These are phyloP conservation scores for Achatina immaculata DNA, from an alignment of 1,140 invertebrate genomes.

Conservation along the genomic window DNA sequence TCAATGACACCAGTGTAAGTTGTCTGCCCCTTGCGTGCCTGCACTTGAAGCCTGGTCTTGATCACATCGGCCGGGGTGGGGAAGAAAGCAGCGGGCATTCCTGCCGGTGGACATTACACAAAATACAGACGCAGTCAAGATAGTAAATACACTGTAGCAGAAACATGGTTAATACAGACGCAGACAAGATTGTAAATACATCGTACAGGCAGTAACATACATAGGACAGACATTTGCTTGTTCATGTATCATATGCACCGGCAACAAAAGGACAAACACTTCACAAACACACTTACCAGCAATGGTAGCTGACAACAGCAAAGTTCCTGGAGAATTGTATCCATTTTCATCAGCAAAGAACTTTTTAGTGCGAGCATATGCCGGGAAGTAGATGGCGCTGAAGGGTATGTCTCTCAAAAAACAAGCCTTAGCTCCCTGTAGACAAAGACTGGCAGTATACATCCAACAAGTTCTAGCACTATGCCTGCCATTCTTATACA, in stretches of 20 bases:
- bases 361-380: constrained; percentile 93
- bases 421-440: constrained; percentile 89
- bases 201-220: too few relatives aligned
- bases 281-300: too few relatives aligned
- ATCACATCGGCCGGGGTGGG: constrained; percentile 99
- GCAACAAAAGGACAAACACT: too few relatives aligned
- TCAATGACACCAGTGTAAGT: constrained; percentile 94
- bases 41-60: constrained; percentile 96
- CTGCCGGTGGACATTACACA: too few relatives aligned
- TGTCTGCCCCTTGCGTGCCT: constrained; percentile 94
- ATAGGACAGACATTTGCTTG: too few relatives aligned
- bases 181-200: too few relatives aligned
- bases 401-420: constrained; percentile 95
- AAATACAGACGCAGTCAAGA: too few relatives aligned
- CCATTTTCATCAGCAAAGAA: constrained; percentile 87
- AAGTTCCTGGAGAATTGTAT: constrained; percentile 90
- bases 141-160: too few relatives aligned
- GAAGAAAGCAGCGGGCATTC: constrained; percentile 96
- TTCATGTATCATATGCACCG: too few relatives aligned
- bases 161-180: too few relatives aligned
- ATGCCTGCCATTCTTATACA: too few relatives aligned
- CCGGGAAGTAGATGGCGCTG: constrained; percentile 98
- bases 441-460: constrained; percentile 10
- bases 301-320: constrained; percentile 88
- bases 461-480: too few relatives aligned